Base-by-base conservation (phyloP, 2,888 invertebrate species). In the Tenthredo distinguenda region DNA sequence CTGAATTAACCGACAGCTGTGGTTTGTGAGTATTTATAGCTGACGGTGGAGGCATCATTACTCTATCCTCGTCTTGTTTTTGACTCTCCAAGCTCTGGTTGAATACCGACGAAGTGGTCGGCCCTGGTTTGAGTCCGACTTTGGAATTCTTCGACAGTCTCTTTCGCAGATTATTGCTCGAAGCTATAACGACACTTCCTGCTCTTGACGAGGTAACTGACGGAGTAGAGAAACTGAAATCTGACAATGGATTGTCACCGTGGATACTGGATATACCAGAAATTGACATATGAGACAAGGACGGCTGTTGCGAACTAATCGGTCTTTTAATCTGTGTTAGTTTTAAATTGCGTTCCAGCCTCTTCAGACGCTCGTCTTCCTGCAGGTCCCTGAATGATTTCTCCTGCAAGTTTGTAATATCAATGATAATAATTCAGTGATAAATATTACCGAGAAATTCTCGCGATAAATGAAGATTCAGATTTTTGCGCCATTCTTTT, bases 141-240 rank as follows among this genome's bases (percentile, higher is more conserved):
- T 43, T 40, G 3, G 62, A 31, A 81, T 86, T 85, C 40, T 86
- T 87, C 4, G 74, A 31, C 26, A 89, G 58, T 31, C 88, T 84
- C n/a, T 89, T 91, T 77, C 87, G 89, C n/a, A 92, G 86, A 83
- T 92, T 91, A 2, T 85, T 86, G 76, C 92, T 92, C 0, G 90
- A 91, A 0, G 92, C 85, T 18, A 92, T 84, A 26, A 92, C 88
- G 83, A 91, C 92, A 50, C 90, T 92, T n/a, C 87, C 88, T 7
- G 86, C 74, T 31, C 84, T 86, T 5, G 88, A 90, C 9, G 84
- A 82, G 18, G 88, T 88, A 7, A 85, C 31, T 0, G 86, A 87
- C 72, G 85, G 84, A 0, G 77, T 76, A 15, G 34, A 47, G 40
- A 58, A 87, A 85, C 87, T 90, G 0, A 85, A 87, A 65, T 92